A percentile compares a stretch with the other conserved stretches of the same genome.
phyloP scores from a whole-genome alignment of 2,888 invertebrate genomes.

The Theodoxus fluviatilis region DNA sequence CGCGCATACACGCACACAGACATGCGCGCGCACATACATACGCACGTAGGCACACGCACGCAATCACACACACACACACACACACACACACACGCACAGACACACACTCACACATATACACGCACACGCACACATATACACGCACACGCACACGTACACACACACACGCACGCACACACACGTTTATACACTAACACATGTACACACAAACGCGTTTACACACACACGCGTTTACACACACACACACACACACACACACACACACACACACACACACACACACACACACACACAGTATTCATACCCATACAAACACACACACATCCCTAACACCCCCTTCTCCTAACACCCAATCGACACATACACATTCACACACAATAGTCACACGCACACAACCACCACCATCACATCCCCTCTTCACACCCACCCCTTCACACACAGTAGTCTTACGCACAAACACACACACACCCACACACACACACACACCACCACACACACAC shows the following conservation, averaged over 20 bases:
- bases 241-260: constrained; percentile 5
- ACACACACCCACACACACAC: not conserved
- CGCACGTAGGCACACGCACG: not conserved
- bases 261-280: not conserved
- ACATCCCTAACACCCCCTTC: no score
- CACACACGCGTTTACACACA: not conserved
- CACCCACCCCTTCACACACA: not conserved
- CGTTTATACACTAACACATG: not conserved
- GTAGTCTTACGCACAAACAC: not conserved
- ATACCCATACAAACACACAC: not conserved
- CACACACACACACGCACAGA: not conserved
- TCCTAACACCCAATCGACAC: no score
- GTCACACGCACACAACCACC: no score
- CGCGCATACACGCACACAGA: no score
- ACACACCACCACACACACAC: not conserved
- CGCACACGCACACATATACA: not conserved
- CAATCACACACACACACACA: not conserved
- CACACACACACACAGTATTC: not conserved
- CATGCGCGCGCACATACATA: no score
- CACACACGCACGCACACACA: not conserved
- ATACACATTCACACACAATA: not conserved
- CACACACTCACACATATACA: not conserved
- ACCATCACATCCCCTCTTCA: not conserved
- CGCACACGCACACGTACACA: not conserved
- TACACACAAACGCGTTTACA: constrained; percentile 8